phyloP scores from a whole-genome alignment of 2,113 vertebrate genomes.

The Mormyrus iriodes region DNA sequence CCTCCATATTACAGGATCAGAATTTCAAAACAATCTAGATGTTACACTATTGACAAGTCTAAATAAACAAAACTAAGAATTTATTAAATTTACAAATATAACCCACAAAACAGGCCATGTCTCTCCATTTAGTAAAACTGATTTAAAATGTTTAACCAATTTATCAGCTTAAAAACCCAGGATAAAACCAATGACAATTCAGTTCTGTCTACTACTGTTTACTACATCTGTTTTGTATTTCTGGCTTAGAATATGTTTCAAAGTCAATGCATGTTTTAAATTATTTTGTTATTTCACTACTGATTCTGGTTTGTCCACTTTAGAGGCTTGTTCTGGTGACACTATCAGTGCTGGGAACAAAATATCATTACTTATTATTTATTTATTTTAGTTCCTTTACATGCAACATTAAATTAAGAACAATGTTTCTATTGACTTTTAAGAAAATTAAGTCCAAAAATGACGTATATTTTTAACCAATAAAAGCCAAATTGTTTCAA shows the following conservation, averaged over 20 bases:
- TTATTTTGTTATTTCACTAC: slow-evolving; percentile 6
- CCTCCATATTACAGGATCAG: neutral
- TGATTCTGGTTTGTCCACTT: neutral
- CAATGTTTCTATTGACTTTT: neutral
- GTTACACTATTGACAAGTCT: neutral
- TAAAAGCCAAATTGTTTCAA: neutral
- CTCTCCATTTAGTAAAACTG: neutral
- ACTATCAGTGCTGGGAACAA: neutral
- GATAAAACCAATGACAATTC: neutral
- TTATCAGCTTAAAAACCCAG: neutral
- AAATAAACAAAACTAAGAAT: neutral
- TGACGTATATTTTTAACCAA: neutral
- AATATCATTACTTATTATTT: neutral
- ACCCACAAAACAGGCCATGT: neutral
- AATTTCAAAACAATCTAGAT: neutral
- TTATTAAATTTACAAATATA: slow-evolving; percentile 7
- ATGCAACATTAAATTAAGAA: neutral
- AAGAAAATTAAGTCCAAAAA: neutral
- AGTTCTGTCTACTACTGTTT: neutral
- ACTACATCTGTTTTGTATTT: neutral
- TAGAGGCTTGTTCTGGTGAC: neutral
- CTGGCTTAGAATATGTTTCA: neutral
- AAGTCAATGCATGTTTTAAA: neutral
- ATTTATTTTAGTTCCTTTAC: neutral
- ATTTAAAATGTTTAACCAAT: neutral